Evolutionary conservation across 2,888 invertebrate species (phyloP).

Genomic region (Vanessa cardui): DNA sequence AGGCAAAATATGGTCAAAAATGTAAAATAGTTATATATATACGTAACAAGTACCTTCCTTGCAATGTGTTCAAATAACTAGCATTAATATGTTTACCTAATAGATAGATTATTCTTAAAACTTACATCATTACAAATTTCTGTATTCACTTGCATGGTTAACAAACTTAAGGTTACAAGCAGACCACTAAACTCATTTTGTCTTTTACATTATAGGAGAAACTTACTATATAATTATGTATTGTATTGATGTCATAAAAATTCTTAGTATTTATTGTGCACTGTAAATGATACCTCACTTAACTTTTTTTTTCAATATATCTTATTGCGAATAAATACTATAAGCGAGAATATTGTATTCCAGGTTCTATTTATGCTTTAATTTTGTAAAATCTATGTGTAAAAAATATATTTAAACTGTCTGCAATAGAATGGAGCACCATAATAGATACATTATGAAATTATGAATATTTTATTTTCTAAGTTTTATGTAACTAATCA

Average conservation of each 20-base stretch:
- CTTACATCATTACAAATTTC: slow-evolving; percentile 15
- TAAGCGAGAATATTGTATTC: slow-evolving; percentile 9
- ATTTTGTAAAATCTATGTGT: not conserved
- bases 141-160: slow-evolving; percentile 3
- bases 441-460: slow-evolving; percentile 40
- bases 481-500: slow-evolving; percentile 59
- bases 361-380: slow-evolving; percentile 7
- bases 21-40: not conserved
- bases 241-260: not conserved
- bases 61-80: slow-evolving; percentile 43
- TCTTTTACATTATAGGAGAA: not conserved
- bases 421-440: slow-evolving; percentile 37
- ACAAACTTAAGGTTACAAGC: not conserved
- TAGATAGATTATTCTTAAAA: slow-evolving; percentile 4
- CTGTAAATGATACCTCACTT: not conserved
- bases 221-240: not conserved
- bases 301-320: not conserved
- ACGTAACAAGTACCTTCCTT: slow-evolving; percentile 42
- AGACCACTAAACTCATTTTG: slow-evolving; percentile 1
- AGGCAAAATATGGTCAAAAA: not conserved
- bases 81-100: slow-evolving; percentile 23
- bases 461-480: slow-evolving; percentile 46
- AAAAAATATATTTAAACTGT: slow-evolving; percentile 18
- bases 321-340: not conserved
- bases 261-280: not conserved